Base-by-base conservation (phyloP, 2,888 invertebrate genomes). In the Didymodactylos carnosus region DNA sequence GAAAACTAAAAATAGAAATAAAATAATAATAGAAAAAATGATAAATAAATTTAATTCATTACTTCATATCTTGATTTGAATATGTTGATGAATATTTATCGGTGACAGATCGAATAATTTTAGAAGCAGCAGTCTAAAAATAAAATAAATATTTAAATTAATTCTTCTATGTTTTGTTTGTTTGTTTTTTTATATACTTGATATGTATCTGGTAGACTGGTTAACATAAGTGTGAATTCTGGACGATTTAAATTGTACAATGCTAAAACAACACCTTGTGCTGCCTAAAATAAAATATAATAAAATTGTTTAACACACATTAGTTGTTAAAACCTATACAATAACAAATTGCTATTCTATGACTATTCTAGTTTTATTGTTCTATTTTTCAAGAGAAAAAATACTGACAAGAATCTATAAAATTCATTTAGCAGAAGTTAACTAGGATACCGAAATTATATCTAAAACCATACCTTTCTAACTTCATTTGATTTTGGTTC, bases 231-330 rank as follows among this genome's bases (percentile, higher is more conserved):
- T 49, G 92, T 91, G 83, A 94, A 90, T 86, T 92, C 89, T 41
- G 91, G 89, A 1, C 93, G 89, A 83, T 92, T 93, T 77, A 92
- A 88, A 86, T 92, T 91, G 85, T 93, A 95, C 73, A 95, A 85
- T 10, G 90, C 89, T 73, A 92, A 88, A 72, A 94, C 85, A 78
- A 85, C 88, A 81, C 81, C 87, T 84, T 89, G 86, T 35, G 87
- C 84, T 2, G 88, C 81, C 83, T 84, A 78, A 39, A 80, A 70
- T 19, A 76, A 41, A 29, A 25, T 62, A 4, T 25, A 19, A 46
- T 41, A 53, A 23, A 7, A 3, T 19, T 40, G n/a, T 16, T 23
- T 39, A 14, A 14, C 39, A 4, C 23, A 8, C 13, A 19, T 19
- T 3, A 8, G 19, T 11, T 23, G 7, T 23, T 3, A 46, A n/a